Percentiles rank a stretch among this genome's conserved stretches.
Evolutionary conservation across 2,888 invertebrate species (phyloP).

Genomic region (Stenolophus ochropezus): DNA sequence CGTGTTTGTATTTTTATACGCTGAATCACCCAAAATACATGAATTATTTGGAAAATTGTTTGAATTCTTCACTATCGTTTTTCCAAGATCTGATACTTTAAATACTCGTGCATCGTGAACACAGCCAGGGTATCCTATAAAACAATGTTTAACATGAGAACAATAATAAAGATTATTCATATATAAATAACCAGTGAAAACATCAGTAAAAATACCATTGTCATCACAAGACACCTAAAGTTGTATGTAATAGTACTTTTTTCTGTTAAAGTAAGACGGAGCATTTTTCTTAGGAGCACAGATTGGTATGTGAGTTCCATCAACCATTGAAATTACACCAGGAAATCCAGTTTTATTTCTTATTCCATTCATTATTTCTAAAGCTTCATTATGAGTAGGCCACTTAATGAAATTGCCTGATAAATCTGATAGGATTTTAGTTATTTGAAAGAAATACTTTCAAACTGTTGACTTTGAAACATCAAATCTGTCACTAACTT

Average conservation of each 20-base stretch:
- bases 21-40: not conserved
- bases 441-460: not conserved
- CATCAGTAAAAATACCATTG: not conserved
- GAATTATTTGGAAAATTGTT: not conserved
- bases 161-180: not conserved
- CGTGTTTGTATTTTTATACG: conserved; percentile 37
- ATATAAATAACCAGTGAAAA: not conserved
- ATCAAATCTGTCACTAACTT: not conserved
- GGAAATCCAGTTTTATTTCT: not conserved
- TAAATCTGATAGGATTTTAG: not conserved
- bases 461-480: not conserved
- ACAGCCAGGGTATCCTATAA: not conserved
- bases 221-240: not conserved
- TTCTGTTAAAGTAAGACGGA: not conserved
- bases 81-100: not conserved
- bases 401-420: not conserved
- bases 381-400: not conserved
- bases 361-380: not conserved
- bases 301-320: not conserved
- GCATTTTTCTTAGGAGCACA: not conserved
- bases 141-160: not conserved
- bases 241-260: not conserved
- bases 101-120: not conserved
- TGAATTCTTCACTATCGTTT: not conserved
- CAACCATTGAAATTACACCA: not conserved